phyloP scores from a whole-genome alignment of 2,797 vertebrate genomes.

The Microcaecilia unicolor region DNA sequence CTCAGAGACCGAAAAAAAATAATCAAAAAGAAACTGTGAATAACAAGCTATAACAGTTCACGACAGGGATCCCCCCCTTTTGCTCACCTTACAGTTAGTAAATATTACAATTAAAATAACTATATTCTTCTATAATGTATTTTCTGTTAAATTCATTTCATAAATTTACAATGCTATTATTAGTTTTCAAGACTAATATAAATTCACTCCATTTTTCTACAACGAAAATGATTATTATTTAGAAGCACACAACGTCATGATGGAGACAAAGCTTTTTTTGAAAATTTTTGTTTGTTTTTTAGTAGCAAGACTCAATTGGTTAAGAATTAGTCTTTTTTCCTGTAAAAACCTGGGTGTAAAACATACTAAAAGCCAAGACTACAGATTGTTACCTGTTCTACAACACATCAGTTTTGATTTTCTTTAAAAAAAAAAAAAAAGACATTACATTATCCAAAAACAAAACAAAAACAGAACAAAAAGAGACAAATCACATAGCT shows the following conservation, averaged over 20 bases:
- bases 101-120: slow-evolving; percentile 98
- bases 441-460: slow-evolving; percentile 67
- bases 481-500: slow-evolving; percentile 57
- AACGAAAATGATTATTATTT: slow-evolving; percentile 98
- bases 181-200: slow-evolving; percentile 98
- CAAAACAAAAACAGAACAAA: slow-evolving; percentile 37
- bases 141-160: slow-evolving; percentile 95
- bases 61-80: slow-evolving; percentile 89
- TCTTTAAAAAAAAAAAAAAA: slow-evolving; percentile 58
- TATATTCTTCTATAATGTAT: slow-evolving; percentile 96
- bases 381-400: slow-evolving; percentile 89
- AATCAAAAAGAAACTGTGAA: slow-evolving; percentile 99
- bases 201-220: slow-evolving; percentile 99
- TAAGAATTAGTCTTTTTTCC: slow-evolving; percentile 92
- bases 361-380: slow-evolving; percentile 98
- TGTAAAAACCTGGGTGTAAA: too few relatives aligned
- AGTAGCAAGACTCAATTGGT: slow-evolving; percentile 92
- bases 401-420: slow-evolving; percentile 74
- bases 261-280: too few relatives aligned
- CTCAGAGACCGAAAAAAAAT: slow-evolving; percentile 99
- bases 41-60: slow-evolving; percentile 99
- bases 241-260: slow-evolving; percentile 97
- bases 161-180: slow-evolving; percentile 96
- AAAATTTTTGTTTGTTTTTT: slow-evolving; percentile 81
- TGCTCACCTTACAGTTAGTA: slow-evolving; percentile 97